Evolutionary conservation across 2,888 invertebrate species (phyloP), one percentile per base, ranked within the genome.

Genomic region (Agrochola lota): DNA sequence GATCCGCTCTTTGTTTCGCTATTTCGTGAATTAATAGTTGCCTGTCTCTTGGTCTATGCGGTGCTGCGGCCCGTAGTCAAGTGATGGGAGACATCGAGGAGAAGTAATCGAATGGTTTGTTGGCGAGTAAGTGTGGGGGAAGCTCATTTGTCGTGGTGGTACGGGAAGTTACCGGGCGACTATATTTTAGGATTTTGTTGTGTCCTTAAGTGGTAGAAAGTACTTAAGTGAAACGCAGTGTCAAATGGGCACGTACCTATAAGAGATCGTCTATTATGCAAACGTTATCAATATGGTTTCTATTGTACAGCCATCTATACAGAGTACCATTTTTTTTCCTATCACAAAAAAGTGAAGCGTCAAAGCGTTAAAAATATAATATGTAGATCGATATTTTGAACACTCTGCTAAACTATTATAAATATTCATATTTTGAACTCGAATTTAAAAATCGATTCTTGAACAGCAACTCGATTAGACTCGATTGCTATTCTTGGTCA

Each of bases 41-140:
- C 68, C 87, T 80, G 90, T 88, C 93, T 93, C 94, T 84, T 87
- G 80, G 91, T 78, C 92, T 94, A 94, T 76, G 80, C 84, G 75
- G 77, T 86, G 85, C 78, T 67, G 72, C 17, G 64, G 60, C 43
- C 26, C 57, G 74, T 26, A 55, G 67, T 80, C 52, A 66, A 89
- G 88, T 80, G 88, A 72, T 86, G 88, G 81, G 85, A 83, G 60
- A 69, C 64, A 40, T 73, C 52, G 60, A 52, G 72, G 57, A 49
- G 46, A 70, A 66, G n/a, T 60, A 76, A 78, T 80, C 71, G 67
- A 75, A 73, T 43, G 20, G 59, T 62, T 72, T 66, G 49, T 30
- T 60, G 60, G 74, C 71, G 73, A 79, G 46, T 66, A 15, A 59
- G n/a, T 63, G 60, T 40, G 52, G 26, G 20, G 8, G 20, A 30